Base-by-base conservation (phyloP, 2,888 invertebrate genomes). In the Leptinotarsa peninsularis region DNA sequence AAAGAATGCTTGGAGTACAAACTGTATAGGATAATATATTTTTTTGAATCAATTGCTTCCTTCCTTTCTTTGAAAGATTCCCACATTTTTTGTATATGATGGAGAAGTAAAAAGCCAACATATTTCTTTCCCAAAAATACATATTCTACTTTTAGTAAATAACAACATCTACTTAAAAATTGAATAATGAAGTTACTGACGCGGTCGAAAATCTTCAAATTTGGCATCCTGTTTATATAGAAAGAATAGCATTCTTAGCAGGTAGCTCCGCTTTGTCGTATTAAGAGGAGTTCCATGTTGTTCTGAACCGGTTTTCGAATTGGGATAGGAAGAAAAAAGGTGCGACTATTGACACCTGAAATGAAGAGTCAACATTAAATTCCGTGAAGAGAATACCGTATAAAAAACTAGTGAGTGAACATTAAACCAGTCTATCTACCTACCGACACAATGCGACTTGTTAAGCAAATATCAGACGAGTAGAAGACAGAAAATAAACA, bases 301-400 rank as follows among this genome's bases (percentile, higher is more conserved):
- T 27, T 21, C 27, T 23, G 14, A 63, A 63, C 63, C 43, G 63
- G 63, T 63, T 43, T 33, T n/a, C 15, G 21, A 23, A 60, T 27
- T 60, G 33, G 27, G 43, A 33, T 63, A n/a, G 10, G 15, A 18
- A 63, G 23, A 21, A 58, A 15, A 58, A 63, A 63, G 63, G 63
- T 33, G 63, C 27, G 63, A 33, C 63, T 63, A 43, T 63, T 63
- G 63, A 63, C 63, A 33, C 63, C n/a, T 63, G n/a, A 63, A 63
- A n/a, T 63, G n/a, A 27, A 63, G 43, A 63, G 63, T 43, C 63
- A 27, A 63, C 63, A 63, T 27, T 27, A 7, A 63, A 13, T 27
- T 58, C 27, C 63, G 21, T 63, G 27, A n/a, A 63, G 17, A 58
- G 18, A 58, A 58, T 58, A 58, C 58, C 58, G 58, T 58, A 23